Percentiles rank a stretch among this genome's conserved stretches.
phyloP scores from a whole-genome alignment of 2,888 invertebrate species.

The Balanococcus diminutus region DNA sequence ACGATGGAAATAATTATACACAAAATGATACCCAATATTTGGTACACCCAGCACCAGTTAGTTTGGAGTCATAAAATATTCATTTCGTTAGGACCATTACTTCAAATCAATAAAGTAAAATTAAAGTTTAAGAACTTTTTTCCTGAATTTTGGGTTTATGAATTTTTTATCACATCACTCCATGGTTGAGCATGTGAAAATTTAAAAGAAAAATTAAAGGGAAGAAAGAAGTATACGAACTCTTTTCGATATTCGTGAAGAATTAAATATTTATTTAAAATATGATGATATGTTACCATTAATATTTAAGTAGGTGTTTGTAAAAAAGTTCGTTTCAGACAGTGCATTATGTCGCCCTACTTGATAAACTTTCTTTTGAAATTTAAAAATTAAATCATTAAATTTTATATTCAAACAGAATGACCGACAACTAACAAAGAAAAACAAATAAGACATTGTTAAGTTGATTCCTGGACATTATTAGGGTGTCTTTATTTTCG shows the following conservation, averaged over 20 bases:
- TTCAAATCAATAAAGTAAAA: background rate
- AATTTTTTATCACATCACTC: background rate
- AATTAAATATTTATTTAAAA: background rate
- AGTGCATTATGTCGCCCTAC: no score
- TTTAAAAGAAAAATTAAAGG: background rate
- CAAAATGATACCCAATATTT: background rate
- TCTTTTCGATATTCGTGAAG: background rate
- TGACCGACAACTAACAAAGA: no score
- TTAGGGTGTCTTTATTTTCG: no score
- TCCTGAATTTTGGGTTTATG: background rate
- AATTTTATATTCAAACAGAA: no score
- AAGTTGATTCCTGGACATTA: no score
- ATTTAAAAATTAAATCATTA: no score
- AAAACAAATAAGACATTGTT: no score
- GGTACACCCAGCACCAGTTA: no score
- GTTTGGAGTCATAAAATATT: background rate
- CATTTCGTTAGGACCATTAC: background rate
- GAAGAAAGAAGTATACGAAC: background rate
- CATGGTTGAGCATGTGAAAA: background rate
- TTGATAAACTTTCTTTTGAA: no score
- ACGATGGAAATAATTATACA: background rate
- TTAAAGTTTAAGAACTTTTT: background rate
- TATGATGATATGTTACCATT: no score
- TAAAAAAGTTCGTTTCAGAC: no score
- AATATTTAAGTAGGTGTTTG: no score